These are phyloP conservation scores for Perdita meconis DNA, from an alignment of 2,888 invertebrate species.

Conservation along the genomic window DNA sequence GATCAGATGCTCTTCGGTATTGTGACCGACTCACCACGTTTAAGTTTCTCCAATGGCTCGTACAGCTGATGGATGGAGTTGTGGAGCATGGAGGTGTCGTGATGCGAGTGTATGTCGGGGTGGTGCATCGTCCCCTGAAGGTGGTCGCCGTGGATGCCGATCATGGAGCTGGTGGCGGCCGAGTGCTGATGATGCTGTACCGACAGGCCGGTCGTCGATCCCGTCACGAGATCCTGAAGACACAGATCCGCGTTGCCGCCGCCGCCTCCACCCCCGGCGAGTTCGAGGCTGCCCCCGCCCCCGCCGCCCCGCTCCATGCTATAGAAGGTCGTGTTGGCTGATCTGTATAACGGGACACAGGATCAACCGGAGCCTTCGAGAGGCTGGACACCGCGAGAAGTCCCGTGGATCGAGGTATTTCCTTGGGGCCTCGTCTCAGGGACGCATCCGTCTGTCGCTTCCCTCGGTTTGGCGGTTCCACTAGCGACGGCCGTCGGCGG, in stretches of 20 bases:
- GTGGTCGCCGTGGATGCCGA: slow-evolving; percentile 85
- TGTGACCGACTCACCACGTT: slow-evolving; percentile 88
- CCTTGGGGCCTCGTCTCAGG: slow-evolving; percentile 30
- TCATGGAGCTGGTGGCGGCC: slow-evolving; percentile 85
- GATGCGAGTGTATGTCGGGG: slow-evolving; percentile 84
- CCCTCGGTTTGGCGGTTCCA: neutral
- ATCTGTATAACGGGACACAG: slow-evolving; percentile 72
- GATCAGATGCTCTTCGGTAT: slow-evolving; percentile 31
- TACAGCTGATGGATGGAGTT: slow-evolving; percentile 88
- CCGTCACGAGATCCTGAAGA: slow-evolving; percentile 90
- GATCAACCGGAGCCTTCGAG: slow-evolving; percentile 76
- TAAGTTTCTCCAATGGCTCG: slow-evolving; percentile 91
- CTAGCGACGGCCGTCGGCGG: slow-evolving; percentile 58
- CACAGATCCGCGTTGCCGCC: slow-evolving; percentile 88
- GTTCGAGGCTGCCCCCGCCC: slow-evolving; percentile 84
- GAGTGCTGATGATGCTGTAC: slow-evolving; percentile 85
- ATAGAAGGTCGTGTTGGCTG: slow-evolving; percentile 85
- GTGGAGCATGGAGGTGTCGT: slow-evolving; percentile 86
- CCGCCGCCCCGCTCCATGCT: slow-evolving; percentile 83
- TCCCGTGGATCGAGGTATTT: slow-evolving; percentile 29
- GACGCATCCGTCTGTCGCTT: slow-evolving; percentile 42
- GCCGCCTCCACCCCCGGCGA: slow-evolving; percentile 76
- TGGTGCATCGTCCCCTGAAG: slow-evolving; percentile 82
- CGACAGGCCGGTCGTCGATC: slow-evolving; percentile 85
- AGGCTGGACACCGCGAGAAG: slow-evolving; percentile 69